phyloP scores from a whole-genome alignment of 2,113 vertebrate genomes.

The Microcebus ravelobensis region DNA sequence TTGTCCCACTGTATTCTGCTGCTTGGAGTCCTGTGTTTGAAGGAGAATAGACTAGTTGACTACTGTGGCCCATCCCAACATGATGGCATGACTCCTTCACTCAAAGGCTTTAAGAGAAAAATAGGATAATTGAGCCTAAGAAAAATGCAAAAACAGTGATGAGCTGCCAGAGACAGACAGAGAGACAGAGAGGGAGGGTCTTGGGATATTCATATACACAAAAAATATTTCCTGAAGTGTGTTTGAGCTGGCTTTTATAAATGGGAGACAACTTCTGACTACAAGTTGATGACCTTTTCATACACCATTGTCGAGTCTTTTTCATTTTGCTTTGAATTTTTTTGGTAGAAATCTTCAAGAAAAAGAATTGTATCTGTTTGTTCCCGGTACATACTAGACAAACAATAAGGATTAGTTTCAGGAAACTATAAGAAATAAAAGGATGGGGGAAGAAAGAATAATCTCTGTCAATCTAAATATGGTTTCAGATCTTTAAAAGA shows the following conservation, averaged over 20 bases:
- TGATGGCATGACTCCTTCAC: background rate
- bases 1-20: background rate
- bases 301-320: background rate
- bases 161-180: background rate
- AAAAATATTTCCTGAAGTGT: background rate
- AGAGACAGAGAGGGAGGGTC: background rate
- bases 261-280: background rate
- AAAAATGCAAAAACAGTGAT: background rate
- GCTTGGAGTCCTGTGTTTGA: background rate
- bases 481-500: background rate
- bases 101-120: background rate
- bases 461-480: background rate
- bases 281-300: background rate
- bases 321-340: background rate
- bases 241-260: background rate
- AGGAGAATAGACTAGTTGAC: background rate
- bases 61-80: background rate
- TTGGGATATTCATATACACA: background rate
- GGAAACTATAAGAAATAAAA: background rate
- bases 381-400: background rate
- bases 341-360: background rate
- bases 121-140: background rate
- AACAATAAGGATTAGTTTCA: background rate
- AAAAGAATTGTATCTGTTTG: background rate
- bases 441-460: background rate